Evolutionary conservation across 2,888 invertebrate genomes (phyloP).

Genomic region (Eutolmus rufibarbis): DNA sequence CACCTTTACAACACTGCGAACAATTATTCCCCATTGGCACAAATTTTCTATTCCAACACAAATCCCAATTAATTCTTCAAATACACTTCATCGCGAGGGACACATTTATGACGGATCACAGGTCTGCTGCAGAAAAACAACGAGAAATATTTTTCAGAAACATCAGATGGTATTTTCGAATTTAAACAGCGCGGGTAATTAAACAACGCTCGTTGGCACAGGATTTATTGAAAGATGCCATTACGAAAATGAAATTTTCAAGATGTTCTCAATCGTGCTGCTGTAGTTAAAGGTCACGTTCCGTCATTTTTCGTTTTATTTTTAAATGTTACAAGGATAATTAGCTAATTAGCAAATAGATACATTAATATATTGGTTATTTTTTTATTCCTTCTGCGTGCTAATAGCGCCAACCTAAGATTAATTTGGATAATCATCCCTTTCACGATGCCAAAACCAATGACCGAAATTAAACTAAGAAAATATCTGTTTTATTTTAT

Average conservation of each 20-base stretch:
- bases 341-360: background rate
- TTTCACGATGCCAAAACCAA: background rate
- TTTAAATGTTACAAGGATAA: background rate
- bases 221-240: background rate
- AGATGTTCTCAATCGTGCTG: background rate
- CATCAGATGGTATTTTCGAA: background rate
- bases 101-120: constrained; percentile 13
- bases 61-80: background rate
- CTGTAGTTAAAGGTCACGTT: background rate
- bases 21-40: constrained; percentile 62
- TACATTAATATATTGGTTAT: background rate
- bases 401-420: background rate
- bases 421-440: background rate
- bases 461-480: background rate
- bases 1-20: constrained; percentile 61
- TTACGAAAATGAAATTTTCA: background rate
- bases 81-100: background rate
- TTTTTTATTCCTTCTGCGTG: background rate
- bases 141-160: background rate
- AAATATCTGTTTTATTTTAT: background rate
- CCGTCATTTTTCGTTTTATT: background rate
- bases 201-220: background rate
- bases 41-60: background rate
- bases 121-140: background rate
- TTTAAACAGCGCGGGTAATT: background rate